Conservation (phyloP, 2,797 vertebrate genomes). For the Zalophus californianus region DNA sequence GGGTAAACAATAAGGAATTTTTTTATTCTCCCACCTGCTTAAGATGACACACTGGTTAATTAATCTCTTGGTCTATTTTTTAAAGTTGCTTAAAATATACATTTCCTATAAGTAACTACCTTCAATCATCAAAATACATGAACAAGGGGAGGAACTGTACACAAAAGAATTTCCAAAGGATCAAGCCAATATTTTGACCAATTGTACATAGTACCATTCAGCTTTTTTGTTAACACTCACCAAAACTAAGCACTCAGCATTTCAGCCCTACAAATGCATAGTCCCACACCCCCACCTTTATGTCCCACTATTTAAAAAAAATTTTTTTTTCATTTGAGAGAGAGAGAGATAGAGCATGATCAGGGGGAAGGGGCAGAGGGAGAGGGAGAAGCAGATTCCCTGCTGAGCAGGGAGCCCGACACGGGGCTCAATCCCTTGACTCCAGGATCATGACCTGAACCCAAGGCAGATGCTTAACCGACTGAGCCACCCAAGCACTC, state of each 20-base stretch:
- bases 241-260: background rate
- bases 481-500: background rate
- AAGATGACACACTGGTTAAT: background rate
- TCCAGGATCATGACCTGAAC: background rate
- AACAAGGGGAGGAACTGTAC: background rate
- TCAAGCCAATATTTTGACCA: background rate
- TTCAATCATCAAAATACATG: background rate
- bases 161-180: background rate
- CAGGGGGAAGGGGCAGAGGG: too few relatives aligned
- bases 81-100: background rate
- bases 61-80: background rate
- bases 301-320: background rate
- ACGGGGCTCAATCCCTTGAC: background rate
- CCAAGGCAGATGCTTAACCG: background rate
- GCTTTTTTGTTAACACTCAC: background rate
- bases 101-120: background rate
- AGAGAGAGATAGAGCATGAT: background rate
- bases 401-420: too few relatives aligned
- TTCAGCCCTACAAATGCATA: background rate
- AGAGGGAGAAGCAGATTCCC: background rate
- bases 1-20: background rate
- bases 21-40: background rate
- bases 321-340: background rate
- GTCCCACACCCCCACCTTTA: fast-evolving
- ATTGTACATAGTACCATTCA: background rate